These are phyloP conservation scores for Zeuzera pyrina DNA, from an alignment of 2,888 invertebrate genomes.

Conservation along the genomic window DNA sequence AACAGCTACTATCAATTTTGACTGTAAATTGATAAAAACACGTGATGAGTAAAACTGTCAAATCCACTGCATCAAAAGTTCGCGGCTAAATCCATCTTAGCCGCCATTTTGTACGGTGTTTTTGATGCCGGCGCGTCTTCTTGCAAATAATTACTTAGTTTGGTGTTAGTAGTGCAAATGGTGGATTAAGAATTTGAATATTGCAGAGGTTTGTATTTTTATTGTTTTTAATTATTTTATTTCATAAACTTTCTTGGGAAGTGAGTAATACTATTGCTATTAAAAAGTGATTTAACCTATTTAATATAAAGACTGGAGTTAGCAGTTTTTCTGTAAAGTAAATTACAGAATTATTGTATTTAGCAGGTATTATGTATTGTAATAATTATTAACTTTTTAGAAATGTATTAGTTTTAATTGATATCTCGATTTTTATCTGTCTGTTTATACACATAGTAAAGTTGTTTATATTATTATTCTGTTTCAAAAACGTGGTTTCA, in stretches of 20 bases:
- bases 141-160: conserved; percentile 3
- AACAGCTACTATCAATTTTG: no score
- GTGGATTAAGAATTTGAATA: conserved; percentile 1
- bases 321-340: neutral
- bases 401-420: no score
- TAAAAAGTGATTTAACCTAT: conserved; percentile 1
- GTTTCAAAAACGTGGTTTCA: no score
- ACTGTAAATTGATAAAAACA: no score
- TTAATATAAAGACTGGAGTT: conserved; percentile 1
- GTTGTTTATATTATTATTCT: no score
- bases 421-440: no score
- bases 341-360: no score
- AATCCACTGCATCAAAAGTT: conserved; percentile 1
- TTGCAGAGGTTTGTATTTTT: conserved; percentile 2
- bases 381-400: no score
- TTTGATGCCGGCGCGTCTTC: conserved; percentile 1
- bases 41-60: no score
- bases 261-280: conserved; percentile 1
- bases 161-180: conserved; percentile 3
- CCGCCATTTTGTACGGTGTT: conserved; percentile 1
- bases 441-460: no score
- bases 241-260: neutral
- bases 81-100: conserved; percentile 1
- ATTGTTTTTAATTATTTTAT: neutral
- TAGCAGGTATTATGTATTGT: no score